phyloP scores from a whole-genome alignment of 2,888 invertebrate genomes.

The Chrysomela aeneicollis region DNA sequence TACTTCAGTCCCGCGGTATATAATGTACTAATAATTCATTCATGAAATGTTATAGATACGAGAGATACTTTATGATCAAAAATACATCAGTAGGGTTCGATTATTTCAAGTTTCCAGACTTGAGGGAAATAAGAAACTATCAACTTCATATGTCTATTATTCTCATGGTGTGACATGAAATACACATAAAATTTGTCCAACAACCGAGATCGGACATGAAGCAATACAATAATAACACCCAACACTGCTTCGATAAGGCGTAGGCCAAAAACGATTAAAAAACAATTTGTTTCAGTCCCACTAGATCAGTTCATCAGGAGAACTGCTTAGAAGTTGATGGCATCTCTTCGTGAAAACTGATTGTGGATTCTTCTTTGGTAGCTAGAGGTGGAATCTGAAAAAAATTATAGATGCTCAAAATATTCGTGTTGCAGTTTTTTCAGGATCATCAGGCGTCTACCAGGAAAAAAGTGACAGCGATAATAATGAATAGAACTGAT shows the following conservation, averaged over 20 bases:
- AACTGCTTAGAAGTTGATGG: conserved; percentile 61
- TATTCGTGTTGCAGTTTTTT: too few species aligned
- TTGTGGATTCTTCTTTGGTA: conserved; percentile 58
- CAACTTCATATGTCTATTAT: conserved; percentile 13
- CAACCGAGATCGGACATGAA: not conserved
- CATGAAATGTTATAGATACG: too few species aligned
- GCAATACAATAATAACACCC: conserved; percentile 22
- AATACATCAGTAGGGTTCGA: too few species aligned
- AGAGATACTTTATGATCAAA: too few species aligned
- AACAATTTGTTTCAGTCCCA: conserved; percentile 36
- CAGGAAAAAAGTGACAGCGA: too few species aligned
- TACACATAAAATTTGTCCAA: conserved; percentile 9
- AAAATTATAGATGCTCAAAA: not conserved
- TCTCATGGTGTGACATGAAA: conserved; percentile 12
- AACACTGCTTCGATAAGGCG: conserved; percentile 26
- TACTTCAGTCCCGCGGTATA: too few species aligned
- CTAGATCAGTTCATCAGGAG: conserved; percentile 43
- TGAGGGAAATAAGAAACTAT: not conserved
- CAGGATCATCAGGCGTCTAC: too few species aligned
- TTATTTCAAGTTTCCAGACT: too few species aligned
- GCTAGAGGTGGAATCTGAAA: conserved; percentile 60
- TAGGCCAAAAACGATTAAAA: conserved; percentile 38
- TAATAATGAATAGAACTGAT: too few species aligned
- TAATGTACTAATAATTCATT: too few species aligned
- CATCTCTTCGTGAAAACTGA: conserved; percentile 59